Conservation (phyloP, 2,113 vertebrate species). For the western clawed frog (Xenopus tropicalis) region UCB_Xtro_10.0 CM004446.2:2709001-2709500, state of each 20-base stretch:
- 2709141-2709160: too few species aligned
- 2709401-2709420: conserved; percentile 28
- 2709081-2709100: too few species aligned
- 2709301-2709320: conserved; percentile 74
- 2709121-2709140: too few species aligned
- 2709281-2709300: conserved; percentile 69
- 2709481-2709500: too few species aligned
- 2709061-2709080: too few species aligned
- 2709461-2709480: too few species aligned
- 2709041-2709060: too few species aligned
- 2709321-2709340: conserved; percentile 76
- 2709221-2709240: conserved; percentile 96
- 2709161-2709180: conserved; percentile 81
- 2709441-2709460: neutral
- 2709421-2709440: neutral
- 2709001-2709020: too few species aligned
- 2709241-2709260: conserved; percentile 92
- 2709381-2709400: conserved; percentile 70
- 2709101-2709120: too few species aligned
- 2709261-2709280: conserved; percentile 79
- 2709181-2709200: conserved; percentile 94
- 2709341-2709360: conserved; percentile 81
- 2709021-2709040: too few species aligned
- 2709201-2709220: conserved; percentile 96
- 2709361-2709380: conserved; percentile 67